Percentiles rank a stretch among this genome's conserved stretches.
Conservation (phyloP, 1,140 invertebrate genomes). For the Ceratina japonica region DNA sequence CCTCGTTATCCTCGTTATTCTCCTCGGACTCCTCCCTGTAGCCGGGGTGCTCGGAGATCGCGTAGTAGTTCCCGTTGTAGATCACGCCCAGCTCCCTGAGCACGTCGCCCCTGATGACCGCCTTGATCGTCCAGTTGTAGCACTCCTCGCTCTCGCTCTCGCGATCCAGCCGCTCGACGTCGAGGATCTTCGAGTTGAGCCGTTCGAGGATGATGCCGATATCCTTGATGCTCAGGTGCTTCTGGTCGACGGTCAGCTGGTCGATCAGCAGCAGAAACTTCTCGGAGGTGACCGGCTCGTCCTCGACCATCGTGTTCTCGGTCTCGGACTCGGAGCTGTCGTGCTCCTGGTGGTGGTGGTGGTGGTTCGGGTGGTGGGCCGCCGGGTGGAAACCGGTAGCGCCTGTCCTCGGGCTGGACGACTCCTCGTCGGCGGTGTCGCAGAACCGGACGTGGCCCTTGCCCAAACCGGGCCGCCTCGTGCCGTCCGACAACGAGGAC, state of each 20-base stretch:
- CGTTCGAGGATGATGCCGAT: slow-evolving; percentile 96
- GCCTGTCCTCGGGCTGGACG: slow-evolving; percentile 68
- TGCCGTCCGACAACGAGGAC: slow-evolving; percentile 78
- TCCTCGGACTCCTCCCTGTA: slow-evolving; percentile 93
- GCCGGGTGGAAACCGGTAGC: slow-evolving; percentile 74
- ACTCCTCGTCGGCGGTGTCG: slow-evolving; percentile 80
- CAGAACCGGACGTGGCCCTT: slow-evolving; percentile 79
- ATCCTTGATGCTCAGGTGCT: slow-evolving; percentile 94
- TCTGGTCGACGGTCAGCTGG: slow-evolving; percentile 94
- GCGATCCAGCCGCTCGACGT: slow-evolving; percentile 93
- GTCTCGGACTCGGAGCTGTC: slow-evolving; percentile 95
- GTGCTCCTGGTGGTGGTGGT: slow-evolving; percentile 80
- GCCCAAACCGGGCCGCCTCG: slow-evolving; percentile 72
- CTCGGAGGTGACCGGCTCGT: slow-evolving; percentile 92
- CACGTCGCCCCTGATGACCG: slow-evolving; percentile 93
- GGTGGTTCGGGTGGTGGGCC: slow-evolving; percentile 73
- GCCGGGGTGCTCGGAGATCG: slow-evolving; percentile 95
- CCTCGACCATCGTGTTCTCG: slow-evolving; percentile 94
- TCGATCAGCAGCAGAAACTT: slow-evolving; percentile 96
- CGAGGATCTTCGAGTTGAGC: slow-evolving; percentile 94
- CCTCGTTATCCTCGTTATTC: slow-evolving; percentile 88
- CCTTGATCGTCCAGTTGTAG: slow-evolving; percentile 96
- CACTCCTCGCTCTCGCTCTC: slow-evolving; percentile 95
- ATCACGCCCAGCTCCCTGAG: slow-evolving; percentile 94
- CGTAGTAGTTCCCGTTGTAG: slow-evolving; percentile 97